phyloP scores from a whole-genome alignment of 2,113 vertebrate genomes.

The Gambusia affinis region DNA sequence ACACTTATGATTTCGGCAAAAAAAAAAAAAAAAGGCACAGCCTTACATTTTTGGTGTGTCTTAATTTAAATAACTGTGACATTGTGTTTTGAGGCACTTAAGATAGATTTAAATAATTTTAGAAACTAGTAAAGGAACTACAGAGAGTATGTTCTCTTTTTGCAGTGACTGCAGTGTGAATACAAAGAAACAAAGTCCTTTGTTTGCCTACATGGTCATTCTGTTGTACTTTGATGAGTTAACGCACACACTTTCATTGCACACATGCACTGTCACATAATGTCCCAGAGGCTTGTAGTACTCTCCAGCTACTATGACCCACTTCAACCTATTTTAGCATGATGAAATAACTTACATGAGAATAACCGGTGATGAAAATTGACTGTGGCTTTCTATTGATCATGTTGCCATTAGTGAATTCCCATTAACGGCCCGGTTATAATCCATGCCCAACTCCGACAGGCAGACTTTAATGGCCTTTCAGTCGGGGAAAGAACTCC shows the following conservation, averaged over 20 bases:
- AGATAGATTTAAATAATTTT: neutral
- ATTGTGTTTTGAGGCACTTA: too few relatives aligned
- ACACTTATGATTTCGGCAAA: too few relatives aligned
- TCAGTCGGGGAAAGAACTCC: constrained; percentile 54
- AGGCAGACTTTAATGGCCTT: constrained; percentile 66
- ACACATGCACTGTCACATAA: constrained; percentile 12
- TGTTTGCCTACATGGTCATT: too few relatives aligned
- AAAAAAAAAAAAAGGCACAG: too few relatives aligned
- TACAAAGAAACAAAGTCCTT: neutral
- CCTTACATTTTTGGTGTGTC: too few relatives aligned
- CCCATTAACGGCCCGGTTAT: constrained; percentile 69
- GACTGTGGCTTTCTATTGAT: constrained; percentile 69
- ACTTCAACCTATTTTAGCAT: constrained; percentile 21
- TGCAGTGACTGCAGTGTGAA: neutral
- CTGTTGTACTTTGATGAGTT: neutral
- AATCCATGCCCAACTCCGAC: constrained; percentile 50
- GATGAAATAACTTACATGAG: constrained; percentile 42
- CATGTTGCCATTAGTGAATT: constrained; percentile 71
- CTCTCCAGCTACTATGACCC: constrained; percentile 8
- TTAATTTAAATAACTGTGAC: too few relatives aligned
- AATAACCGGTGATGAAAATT: constrained; percentile 40
- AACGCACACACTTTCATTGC: neutral
- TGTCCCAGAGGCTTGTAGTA: constrained; percentile 23
- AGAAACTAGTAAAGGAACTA: neutral
- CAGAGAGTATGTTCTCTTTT: neutral